These are phyloP conservation scores for Reticulitermes speratus DNA, from an alignment of 1,140 invertebrate genomes.

Conservation along the genomic window DNA sequence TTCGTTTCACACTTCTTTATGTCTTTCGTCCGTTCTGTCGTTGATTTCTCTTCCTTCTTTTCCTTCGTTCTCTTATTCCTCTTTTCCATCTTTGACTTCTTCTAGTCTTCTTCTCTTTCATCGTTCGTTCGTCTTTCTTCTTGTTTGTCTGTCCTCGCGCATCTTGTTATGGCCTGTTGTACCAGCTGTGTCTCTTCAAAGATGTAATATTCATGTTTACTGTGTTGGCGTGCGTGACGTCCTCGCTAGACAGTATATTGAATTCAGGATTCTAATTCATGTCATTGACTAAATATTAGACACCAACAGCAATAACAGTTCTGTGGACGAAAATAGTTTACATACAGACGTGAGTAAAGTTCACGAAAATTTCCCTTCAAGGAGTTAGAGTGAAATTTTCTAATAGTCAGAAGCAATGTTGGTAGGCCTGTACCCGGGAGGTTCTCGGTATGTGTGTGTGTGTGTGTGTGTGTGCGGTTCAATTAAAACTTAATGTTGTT, in stretches of 20 bases:
- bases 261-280: neutral
- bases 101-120: neutral
- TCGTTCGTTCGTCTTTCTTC: neutral
- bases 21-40: neutral
- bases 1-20: neutral
- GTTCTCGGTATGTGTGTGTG: conserved; percentile 16
- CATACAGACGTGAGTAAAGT: neutral
- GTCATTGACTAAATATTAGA: neutral
- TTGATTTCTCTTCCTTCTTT: neutral
- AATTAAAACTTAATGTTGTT: conserved; percentile 30
- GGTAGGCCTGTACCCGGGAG: neutral
- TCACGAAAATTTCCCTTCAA: neutral
- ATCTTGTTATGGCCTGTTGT: too few species aligned
- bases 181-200: too few species aligned
- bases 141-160: neutral
- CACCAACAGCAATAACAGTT: neutral
- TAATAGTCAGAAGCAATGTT: conserved; percentile 13
- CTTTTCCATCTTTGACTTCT: neutral
- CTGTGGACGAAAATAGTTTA: neutral
- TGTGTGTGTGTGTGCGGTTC: conserved; percentile 24
- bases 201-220: too few species aligned
- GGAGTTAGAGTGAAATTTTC: neutral
- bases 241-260: neutral
- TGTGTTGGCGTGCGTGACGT: too few species aligned
- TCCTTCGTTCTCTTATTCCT: neutral